A percentile compares a stretch with the other conserved stretches of the same genome.
Evolutionary conservation across 2,797 vertebrate genomes (phyloP).

Genomic region (Tiaroga cobitis): DNA sequence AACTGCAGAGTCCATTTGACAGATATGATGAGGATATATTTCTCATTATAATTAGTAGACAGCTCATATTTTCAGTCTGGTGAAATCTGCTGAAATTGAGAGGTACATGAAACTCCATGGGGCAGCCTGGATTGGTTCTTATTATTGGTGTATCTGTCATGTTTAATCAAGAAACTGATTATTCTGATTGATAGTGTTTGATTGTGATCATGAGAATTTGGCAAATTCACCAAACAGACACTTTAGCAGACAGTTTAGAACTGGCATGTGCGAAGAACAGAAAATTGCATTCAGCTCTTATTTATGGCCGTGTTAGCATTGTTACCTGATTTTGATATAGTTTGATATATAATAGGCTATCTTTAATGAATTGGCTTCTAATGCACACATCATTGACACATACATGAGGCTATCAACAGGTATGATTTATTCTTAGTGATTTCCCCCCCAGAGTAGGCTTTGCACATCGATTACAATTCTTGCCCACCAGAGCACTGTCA

Average conservation of each 20-base stretch:
- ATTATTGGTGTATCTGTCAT: neutral
- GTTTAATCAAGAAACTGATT: neutral
- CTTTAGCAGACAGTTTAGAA: neutral
- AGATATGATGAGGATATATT: neutral
- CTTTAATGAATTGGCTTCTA: too few species aligned
- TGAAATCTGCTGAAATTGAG: neutral
- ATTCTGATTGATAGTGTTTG: neutral
- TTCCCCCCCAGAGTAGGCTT: too few species aligned
- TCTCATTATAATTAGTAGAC: slow-evolving; percentile 8
- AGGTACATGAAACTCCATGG: neutral
- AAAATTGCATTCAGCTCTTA: neutral
- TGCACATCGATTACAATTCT: too few species aligned
- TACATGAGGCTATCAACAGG: too few species aligned
- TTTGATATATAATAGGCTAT: too few species aligned
- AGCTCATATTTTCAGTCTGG: neutral
- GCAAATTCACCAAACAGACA: neutral
- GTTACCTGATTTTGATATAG: neutral
- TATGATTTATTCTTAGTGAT: too few species aligned
- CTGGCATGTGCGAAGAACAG: too few species aligned
- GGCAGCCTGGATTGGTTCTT: neutral
- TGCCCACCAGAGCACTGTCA: neutral
- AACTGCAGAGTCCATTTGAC: neutral
- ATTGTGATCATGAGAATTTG: neutral
- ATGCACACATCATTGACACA: too few species aligned
- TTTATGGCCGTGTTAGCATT: neutral